Base-by-base conservation (phyloP, 2,113 vertebrate species). In the Lampris megalopsis region DNA sequence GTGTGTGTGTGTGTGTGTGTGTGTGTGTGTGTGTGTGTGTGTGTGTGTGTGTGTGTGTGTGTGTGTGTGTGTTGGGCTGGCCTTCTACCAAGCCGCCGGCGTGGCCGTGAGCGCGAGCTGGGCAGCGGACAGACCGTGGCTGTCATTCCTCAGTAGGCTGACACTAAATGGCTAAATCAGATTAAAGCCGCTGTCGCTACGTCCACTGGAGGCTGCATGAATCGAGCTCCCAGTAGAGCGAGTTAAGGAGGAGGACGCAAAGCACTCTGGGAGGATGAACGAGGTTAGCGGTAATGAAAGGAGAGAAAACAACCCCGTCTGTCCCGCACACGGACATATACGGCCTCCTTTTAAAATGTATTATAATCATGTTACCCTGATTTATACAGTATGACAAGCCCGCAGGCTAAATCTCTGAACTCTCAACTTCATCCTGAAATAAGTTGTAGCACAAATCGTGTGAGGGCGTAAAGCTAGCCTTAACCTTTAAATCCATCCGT, bases 111-210 rank as follows among this genome's bases (percentile, higher is more conserved):
- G 80, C 73, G 79, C 60, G 37, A 79, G 77, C 7, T 37, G 67
- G 64, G 54, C 72, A 65, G 56, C 66, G 69, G 78, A 79, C 83
- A 80, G 72, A 64, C 71, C 74, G 79, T n/a, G 58, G 71, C 68
- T 86, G 85, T 85, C 82, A 86, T 90, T 75, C 65, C 68, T 91
- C 86, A 89, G 74, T 64, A 79, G 80, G 50, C 81, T 73, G 80
- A 90, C 64, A 73, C 71, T 78, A 86, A 92, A 83, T 86, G 70
- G 79, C 88, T 86, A 86, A 90, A 91, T 88, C 73, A 87, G 85
- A 84, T 89, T 90, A 91, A 86, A 87, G 66, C 87, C 75, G 85
- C 77, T 89, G 86, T 76, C 83, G 78, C 89, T 84, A 83, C 86
- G 87, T 73, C 83, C 75, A 78, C 58, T 54, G 66, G 73, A 68